phyloP scores from a whole-genome alignment of 92 coral and sea anemone genomes.

The Desmophyllum pertusum region DNA sequence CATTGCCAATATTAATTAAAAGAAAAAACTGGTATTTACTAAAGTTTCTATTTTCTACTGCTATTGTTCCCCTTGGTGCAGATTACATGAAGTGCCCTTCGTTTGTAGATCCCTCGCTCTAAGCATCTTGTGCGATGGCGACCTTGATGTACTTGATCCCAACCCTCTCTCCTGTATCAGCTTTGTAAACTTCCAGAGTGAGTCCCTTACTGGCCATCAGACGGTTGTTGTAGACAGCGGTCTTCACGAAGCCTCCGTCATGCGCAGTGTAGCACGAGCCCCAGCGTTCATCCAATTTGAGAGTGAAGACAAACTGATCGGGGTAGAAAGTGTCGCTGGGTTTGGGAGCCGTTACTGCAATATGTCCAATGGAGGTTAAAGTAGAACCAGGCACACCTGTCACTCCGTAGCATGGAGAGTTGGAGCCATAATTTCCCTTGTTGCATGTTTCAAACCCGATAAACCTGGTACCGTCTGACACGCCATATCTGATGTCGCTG shows the following conservation, averaged over 20 bases:
- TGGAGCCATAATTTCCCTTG: not conserved
- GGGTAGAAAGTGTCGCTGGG: conserved; percentile 28
- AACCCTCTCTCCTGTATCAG: not conserved
- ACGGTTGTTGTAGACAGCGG: conserved; percentile 23
- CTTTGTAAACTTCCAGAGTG: not conserved
- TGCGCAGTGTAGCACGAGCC: conserved; percentile 54
- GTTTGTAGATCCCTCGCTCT: not conserved
- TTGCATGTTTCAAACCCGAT: conserved; percentile 38
- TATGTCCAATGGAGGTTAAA: not conserved
- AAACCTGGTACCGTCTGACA: conserved; percentile 43
- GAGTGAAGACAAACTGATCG: conserved; percentile 40
- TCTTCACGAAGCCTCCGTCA: conserved; percentile 38
- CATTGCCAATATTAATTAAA: too few species aligned
- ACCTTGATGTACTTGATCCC: conserved; percentile 16
- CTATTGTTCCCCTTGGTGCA: not conserved
- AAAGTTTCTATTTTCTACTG: not conserved
- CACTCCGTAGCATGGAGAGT: conserved; percentile 11
- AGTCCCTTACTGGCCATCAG: conserved; percentile 12
- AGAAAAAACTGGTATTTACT: too few species aligned
- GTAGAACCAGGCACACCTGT: conserved; percentile 29
- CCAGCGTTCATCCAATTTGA: conserved; percentile 48
- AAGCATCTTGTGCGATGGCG: not conserved
- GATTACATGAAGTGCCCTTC: not conserved
- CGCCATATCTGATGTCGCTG: conserved; percentile 41
- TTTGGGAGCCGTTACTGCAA: not conserved